Evolutionary conservation across 2,797 vertebrate species (phyloP).

Genomic region (Enteromius fasciolatus): DNA sequence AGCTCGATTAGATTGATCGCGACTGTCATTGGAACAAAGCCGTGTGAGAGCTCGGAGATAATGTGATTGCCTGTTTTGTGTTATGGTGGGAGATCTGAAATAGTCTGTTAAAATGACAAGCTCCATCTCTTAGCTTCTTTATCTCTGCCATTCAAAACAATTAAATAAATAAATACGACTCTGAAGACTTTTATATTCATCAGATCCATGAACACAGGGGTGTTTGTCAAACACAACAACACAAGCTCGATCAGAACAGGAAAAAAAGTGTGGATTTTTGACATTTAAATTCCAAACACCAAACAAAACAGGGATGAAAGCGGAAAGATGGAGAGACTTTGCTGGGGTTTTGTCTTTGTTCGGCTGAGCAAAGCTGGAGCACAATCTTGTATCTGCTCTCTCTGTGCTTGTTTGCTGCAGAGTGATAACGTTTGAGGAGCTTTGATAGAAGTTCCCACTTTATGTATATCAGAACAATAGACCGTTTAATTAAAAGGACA

Average conservation of each 20-base stretch:
- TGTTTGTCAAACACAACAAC: conserved; percentile 64
- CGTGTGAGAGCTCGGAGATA: conserved; percentile 58
- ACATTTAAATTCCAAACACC: conserved; percentile 63
- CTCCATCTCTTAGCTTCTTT: conserved; percentile 65
- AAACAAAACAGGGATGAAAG: conserved; percentile 54
- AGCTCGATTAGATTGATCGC: conserved; percentile 64
- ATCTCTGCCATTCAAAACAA: conserved; percentile 63
- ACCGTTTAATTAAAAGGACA: conserved; percentile 10
- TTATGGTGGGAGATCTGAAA: conserved; percentile 55
- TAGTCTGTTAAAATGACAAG: conserved; percentile 68
- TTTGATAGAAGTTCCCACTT: conserved; percentile 30
- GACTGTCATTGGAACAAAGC: conserved; percentile 62
- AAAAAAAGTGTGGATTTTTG: conserved; percentile 68
- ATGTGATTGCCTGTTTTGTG: conserved; percentile 43
- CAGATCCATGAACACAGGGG: conserved; percentile 67
- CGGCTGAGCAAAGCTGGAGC: conserved; percentile 12
- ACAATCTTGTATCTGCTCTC: conserved; percentile 26
- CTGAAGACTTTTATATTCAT: conserved; percentile 70
- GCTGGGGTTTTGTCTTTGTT: conserved; percentile 39
- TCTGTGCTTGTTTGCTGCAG: background rate
- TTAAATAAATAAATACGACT: conserved; percentile 62
- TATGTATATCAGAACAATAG: conserved; percentile 15
- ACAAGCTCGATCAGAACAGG: conserved; percentile 67
- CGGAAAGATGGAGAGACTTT: conserved; percentile 46
- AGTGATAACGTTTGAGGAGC: conserved; percentile 19